Evolutionary conservation across 2,888 invertebrate species (phyloP).

Genomic region (Acrobasis consociella): DNA sequence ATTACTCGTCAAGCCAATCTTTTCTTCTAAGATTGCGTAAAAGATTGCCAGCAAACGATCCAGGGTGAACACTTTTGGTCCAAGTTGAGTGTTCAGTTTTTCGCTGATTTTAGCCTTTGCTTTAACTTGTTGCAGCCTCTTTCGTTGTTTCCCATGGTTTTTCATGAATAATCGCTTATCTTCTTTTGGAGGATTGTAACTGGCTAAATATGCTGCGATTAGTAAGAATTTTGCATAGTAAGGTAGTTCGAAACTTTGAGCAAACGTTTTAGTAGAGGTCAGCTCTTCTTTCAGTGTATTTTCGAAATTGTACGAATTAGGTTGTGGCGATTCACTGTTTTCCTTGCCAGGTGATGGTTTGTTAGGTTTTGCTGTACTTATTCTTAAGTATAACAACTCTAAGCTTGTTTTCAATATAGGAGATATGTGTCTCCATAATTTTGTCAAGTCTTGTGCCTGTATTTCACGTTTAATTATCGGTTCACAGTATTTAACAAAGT

Average conservation of each 20-base stretch:
- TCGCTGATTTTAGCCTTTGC: conserved; percentile 82
- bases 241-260: conserved; percentile 90
- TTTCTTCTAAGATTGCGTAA: conserved; percentile 93
- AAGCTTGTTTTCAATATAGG: conserved; percentile 89
- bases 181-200: conserved; percentile 94
- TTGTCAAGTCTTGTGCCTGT: conserved; percentile 84
- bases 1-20: conserved; percentile 92
- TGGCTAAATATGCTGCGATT: conserved; percentile 95
- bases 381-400: conserved; percentile 89
- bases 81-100: conserved; percentile 86
- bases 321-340: conserved; percentile 43
- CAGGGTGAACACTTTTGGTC: conserved; percentile 92
- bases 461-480: conserved; percentile 88
- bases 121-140: conserved; percentile 83
- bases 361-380: conserved; percentile 60
- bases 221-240: conserved; percentile 95
- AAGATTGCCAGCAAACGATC: conserved; percentile 94
- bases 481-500: conserved; percentile 90
- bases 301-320: conserved; percentile 53
- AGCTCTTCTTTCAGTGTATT: conserved; percentile 70
- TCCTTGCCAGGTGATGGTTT: conserved; percentile 63
- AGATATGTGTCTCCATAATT: conserved; percentile 91
- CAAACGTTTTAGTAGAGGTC: conserved; percentile 79
- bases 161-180: conserved; percentile 95
- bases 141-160: conserved; percentile 88